These are phyloP conservation scores for Rhinogobius similis DNA, from an alignment of 2,113 vertebrate species.

Conservation along the genomic window DNA sequence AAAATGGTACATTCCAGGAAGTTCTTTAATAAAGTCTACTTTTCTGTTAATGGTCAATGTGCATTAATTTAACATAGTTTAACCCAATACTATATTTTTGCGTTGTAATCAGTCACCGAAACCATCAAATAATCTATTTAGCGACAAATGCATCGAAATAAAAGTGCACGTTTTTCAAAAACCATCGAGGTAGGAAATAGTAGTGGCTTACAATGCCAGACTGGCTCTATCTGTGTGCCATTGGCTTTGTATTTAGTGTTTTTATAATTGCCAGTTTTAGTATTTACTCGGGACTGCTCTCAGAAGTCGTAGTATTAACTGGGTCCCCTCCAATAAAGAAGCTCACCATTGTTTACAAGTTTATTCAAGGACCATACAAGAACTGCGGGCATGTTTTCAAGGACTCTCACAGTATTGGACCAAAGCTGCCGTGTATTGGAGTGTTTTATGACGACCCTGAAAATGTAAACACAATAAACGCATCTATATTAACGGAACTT, in stretches of 20 bases:
- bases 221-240: conserved; percentile 75
- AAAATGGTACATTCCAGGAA: conserved; percentile 66
- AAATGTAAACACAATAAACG: conserved; percentile 73
- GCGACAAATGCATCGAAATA: neutral
- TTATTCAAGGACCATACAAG: conserved; percentile 82
- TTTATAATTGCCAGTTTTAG: conserved; percentile 77
- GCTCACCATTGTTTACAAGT: conserved; percentile 89
- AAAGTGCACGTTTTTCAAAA: neutral
- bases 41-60: neutral
- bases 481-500: neutral
- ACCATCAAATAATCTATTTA: neutral
- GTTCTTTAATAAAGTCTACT: conserved; percentile 14
- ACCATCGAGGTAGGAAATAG: neutral
- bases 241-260: conserved; percentile 71
- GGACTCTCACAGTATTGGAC: conserved; percentile 84
- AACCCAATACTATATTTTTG: neutral
- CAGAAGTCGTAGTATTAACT: conserved; percentile 81
- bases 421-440: conserved; percentile 80
- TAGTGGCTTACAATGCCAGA: conserved; percentile 76
- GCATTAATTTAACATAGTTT: neutral
- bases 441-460: conserved; percentile 90
- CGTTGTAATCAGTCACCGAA: neutral
- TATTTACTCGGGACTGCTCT: conserved; percentile 84
- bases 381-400: conserved; percentile 82
- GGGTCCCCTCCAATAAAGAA: conserved; percentile 84